These are phyloP conservation scores for Meiosimyza decipiens DNA, from an alignment of 2,888 invertebrate species.

Conservation along the genomic window DNA sequence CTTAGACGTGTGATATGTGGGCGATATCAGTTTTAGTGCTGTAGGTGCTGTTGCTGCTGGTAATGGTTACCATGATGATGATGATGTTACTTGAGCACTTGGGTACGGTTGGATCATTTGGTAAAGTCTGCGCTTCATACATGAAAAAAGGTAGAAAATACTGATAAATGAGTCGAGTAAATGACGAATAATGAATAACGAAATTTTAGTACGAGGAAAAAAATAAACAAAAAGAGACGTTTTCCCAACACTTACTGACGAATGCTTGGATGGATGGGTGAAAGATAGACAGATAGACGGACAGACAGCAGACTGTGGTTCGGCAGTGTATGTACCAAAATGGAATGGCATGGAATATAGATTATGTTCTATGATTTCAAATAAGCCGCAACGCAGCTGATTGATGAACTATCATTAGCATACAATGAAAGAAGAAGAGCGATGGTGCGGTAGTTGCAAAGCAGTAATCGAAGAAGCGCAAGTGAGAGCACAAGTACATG, in stretches of 20 bases:
- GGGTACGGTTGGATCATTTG: neutral
- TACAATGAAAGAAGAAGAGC: constrained; percentile 35
- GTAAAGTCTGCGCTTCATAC: constrained; percentile 28
- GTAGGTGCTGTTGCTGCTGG: neutral
- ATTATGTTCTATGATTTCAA: constrained; percentile 47
- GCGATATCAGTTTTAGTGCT: constrained; percentile 29
- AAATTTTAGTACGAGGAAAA: neutral
- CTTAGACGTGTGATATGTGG: constrained; percentile 32
- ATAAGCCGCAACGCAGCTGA: constrained; percentile 45
- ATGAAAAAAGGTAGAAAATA: constrained; percentile 41
- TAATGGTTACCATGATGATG: constrained; percentile 28
- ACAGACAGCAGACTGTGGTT: neutral
- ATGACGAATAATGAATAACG: constrained; percentile 47
- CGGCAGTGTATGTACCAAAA: neutral
- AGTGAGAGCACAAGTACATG: neutral
- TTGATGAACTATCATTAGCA: constrained; percentile 53
- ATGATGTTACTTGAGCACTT: constrained; percentile 40
- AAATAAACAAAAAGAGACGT: neutral
- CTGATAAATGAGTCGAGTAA: constrained; percentile 52
- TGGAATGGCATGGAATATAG: constrained; percentile 41
- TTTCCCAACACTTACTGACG: neutral
- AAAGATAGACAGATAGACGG: constrained; percentile 7
- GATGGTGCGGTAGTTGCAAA: neutral
- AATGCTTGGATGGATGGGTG: constrained; percentile 4
- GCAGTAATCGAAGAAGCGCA: no score